Evolutionary conservation across 2,797 vertebrate species (phyloP).

Genomic region (Enteromius thamalakanensis): DNA sequence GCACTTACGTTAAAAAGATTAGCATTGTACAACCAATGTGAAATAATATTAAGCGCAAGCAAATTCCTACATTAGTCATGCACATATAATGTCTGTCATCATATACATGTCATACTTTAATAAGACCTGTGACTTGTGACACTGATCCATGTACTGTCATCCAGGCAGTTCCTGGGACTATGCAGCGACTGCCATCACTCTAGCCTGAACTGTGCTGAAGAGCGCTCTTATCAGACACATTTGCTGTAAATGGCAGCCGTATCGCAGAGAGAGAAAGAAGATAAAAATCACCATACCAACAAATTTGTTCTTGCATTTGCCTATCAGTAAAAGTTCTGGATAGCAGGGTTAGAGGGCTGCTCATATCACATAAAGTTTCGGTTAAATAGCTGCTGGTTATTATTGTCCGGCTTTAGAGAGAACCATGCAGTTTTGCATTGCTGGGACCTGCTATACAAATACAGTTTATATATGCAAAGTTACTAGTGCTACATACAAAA

Average conservation of each 20-base stretch:
- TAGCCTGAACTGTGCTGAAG: not conserved
- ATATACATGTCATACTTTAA: conserved; percentile 1
- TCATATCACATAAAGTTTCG: conserved; percentile 52
- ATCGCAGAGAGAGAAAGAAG: conserved; percentile 16
- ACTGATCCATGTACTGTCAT: conserved; percentile 37
- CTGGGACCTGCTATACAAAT: conserved; percentile 72
- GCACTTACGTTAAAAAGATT: not conserved
- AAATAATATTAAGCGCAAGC: not conserved
- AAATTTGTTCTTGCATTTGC: conserved; percentile 69
- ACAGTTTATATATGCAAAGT: conserved; percentile 73
- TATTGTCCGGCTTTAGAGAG: conserved; percentile 56
- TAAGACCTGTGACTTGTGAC: conserved; percentile 2
- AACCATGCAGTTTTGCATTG: conserved; percentile 74
- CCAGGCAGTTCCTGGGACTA: conserved; percentile 20
- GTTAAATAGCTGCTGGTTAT: conserved; percentile 62
- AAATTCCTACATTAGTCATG: conserved; percentile 21
- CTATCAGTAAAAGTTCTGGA: conserved; percentile 53
- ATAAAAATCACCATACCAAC: conserved; percentile 50
- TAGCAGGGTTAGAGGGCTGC: conserved; percentile 40
- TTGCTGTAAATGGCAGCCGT: conserved; percentile 56
- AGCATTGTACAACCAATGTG: not conserved
- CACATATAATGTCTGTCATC: not conserved
- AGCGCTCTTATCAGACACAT: conserved; percentile 43
- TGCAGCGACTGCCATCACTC: conserved; percentile 16
- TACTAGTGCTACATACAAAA: conserved; percentile 35